Conservation (phyloP, 1,140 invertebrate genomes). For the Diorhabda sublineata region DNA sequence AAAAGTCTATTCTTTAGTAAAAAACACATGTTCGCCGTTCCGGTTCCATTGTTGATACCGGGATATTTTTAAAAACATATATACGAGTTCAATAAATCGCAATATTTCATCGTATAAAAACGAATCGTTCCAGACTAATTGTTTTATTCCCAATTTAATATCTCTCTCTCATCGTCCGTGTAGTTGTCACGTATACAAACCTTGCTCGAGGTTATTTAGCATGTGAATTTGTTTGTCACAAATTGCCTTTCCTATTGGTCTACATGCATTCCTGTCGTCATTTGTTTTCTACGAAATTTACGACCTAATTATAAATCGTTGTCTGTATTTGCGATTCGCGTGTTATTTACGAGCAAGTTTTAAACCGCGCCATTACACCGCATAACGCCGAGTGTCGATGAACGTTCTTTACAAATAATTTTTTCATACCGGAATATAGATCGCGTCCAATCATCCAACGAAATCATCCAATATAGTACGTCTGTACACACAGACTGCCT, state of each 20-base stretch:
- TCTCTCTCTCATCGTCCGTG: background rate
- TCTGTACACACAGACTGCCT: too few species aligned
- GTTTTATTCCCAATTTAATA: constrained; percentile 16
- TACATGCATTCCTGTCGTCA: constrained; percentile 46
- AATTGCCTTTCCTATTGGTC: constrained; percentile 46
- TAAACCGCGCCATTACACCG: background rate
- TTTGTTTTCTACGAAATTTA: constrained; percentile 44
- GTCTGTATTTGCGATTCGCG: constrained; percentile 30
- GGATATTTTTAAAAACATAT: background rate
- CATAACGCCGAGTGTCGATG: too few species aligned
- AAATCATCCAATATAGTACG: too few species aligned
- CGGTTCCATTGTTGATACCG: background rate
- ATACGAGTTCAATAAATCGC: background rate
- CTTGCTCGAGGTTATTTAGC: constrained; percentile 35
- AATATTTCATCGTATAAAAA: constrained; percentile 4
- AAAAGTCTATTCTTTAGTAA: too few species aligned
- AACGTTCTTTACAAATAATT: too few species aligned
- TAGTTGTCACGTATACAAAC: constrained; percentile 23
- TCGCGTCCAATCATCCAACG: too few species aligned
- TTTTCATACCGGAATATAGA: too few species aligned
- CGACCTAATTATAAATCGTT: constrained; percentile 45
- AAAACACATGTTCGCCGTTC: background rate
- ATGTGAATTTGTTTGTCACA: constrained; percentile 45
- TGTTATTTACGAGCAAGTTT: constrained; percentile 19
- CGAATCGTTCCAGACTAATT: constrained; percentile 7